These are phyloP conservation scores for Balanococcus diminutus DNA, from an alignment of 2,888 invertebrate species.

Conservation along the genomic window DNA sequence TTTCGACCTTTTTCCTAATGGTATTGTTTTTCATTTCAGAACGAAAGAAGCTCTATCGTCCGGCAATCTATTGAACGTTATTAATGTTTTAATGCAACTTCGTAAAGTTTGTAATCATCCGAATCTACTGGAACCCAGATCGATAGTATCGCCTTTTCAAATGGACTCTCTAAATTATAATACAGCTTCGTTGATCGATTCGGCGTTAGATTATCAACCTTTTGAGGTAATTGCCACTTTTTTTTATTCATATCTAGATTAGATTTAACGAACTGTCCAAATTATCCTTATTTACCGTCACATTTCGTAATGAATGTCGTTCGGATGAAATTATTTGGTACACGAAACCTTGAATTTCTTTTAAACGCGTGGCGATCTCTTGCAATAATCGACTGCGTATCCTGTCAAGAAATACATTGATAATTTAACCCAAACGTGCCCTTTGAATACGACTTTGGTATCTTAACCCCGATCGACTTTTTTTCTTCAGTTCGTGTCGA, in stretches of 20 bases:
- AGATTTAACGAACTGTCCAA: constrained; percentile 15
- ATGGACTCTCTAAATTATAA: constrained; percentile 76
- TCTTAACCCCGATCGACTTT: constrained; percentile 1
- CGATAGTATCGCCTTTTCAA: constrained; percentile 92
- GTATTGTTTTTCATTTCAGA: constrained; percentile 63
- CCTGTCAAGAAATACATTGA: constrained; percentile 32
- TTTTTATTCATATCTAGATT: background rate
- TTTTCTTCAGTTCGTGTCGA: background rate
- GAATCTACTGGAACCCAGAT: constrained; percentile 95
- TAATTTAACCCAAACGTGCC: background rate
- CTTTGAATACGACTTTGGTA: background rate
- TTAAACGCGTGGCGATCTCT: constrained; percentile 6
- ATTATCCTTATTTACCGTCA: background rate
- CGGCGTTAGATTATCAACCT: constrained; percentile 74
- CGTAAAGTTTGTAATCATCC: constrained; percentile 98
- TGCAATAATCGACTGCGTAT: constrained; percentile 7
- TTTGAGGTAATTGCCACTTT: constrained; percentile 67
- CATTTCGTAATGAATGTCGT: background rate
- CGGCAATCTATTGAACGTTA: constrained; percentile 93
- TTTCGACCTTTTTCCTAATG: constrained; percentile 57
- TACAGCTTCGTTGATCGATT: constrained; percentile 75
- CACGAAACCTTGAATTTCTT: background rate
- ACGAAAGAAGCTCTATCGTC: constrained; percentile 91
- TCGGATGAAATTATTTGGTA: constrained; percentile 16
- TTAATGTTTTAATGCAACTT: constrained; percentile 96